Evolutionary conservation across 2,888 invertebrate species (phyloP).

Genomic region (Hydropsyche betteni): DNA sequence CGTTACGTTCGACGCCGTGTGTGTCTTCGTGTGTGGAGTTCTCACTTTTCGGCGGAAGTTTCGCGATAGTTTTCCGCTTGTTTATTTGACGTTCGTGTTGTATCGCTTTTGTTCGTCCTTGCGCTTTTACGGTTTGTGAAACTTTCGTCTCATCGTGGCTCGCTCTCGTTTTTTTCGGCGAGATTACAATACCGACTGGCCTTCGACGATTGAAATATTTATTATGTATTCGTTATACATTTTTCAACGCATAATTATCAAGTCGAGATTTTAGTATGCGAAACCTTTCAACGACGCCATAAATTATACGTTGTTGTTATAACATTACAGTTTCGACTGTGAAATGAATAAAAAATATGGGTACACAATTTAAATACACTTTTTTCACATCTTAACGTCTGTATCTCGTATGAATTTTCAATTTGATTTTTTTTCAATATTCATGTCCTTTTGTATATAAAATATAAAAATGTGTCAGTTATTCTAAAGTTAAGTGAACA

Average conservation of each 20-base stretch:
- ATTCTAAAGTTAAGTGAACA: no score
- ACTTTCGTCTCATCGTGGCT: not conserved
- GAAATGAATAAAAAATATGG: not conserved
- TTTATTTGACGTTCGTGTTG: no score
- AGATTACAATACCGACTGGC: no score
- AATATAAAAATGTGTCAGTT: no score
- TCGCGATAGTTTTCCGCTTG: no score
- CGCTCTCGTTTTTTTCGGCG: no score
- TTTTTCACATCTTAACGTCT: no score
- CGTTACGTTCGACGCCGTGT: no score
- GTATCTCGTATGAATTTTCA: not conserved
- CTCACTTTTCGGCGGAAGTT: no score
- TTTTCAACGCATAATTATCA: constrained; percentile 27
- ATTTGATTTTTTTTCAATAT: not conserved
- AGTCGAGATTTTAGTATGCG: constrained; percentile 19
- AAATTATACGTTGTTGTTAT: constrained; percentile 30
- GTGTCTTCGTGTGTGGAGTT: no score
- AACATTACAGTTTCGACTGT: not conserved
- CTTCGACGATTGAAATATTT: constrained; percentile 6
- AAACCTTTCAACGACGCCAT: constrained; percentile 24
- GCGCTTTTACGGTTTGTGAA: not conserved
- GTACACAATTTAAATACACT: not conserved
- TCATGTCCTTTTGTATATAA: not conserved
- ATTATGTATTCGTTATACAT: not conserved
- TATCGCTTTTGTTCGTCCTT: not conserved